A percentile compares a stretch with the other conserved stretches of the same genome.
These are phyloP conservation scores for Caenorhabditis inopinata DNA, from an alignment of 1,140 invertebrate species.

Conservation along the genomic window DNA sequence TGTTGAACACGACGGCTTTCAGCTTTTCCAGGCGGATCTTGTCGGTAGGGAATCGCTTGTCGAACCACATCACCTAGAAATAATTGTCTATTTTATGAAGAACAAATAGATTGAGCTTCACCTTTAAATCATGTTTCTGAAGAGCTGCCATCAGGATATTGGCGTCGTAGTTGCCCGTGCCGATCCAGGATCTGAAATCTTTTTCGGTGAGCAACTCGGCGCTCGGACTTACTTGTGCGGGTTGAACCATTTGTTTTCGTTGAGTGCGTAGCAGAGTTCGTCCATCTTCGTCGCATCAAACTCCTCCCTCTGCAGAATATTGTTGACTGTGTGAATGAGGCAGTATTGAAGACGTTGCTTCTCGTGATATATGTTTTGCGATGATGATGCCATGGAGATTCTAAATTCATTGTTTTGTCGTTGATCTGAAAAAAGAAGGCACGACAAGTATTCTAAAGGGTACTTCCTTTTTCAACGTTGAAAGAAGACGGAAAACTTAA, in stretches of 20 bases:
- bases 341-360: constrained; percentile 1
- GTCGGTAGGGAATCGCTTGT: not conserved
- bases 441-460: too few species aligned
- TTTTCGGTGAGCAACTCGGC: not conserved
- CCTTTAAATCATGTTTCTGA: not conserved
- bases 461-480: too few species aligned
- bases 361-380: not conserved
- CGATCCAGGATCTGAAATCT: constrained; percentile 13
- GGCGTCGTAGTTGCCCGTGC: not conserved
- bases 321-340: constrained; percentile 8
- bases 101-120: not conserved
- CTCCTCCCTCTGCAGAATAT: not conserved
- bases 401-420: not conserved
- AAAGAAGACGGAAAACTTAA: too few species aligned
- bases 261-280: constrained; percentile 16
- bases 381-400: not conserved
- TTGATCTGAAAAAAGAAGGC: too few species aligned
- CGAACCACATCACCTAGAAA: constrained; percentile 9
- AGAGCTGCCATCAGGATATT: constrained; percentile 6
- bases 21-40: not conserved
- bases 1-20: not conserved
- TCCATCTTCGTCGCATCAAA: constrained; percentile 11
- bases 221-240: not conserved
- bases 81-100: not conserved
- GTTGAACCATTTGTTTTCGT: constrained; percentile 15